Evolutionary conservation across 2,113 vertebrate genomes (phyloP).

Genomic region (Cacatua alba): DNA sequence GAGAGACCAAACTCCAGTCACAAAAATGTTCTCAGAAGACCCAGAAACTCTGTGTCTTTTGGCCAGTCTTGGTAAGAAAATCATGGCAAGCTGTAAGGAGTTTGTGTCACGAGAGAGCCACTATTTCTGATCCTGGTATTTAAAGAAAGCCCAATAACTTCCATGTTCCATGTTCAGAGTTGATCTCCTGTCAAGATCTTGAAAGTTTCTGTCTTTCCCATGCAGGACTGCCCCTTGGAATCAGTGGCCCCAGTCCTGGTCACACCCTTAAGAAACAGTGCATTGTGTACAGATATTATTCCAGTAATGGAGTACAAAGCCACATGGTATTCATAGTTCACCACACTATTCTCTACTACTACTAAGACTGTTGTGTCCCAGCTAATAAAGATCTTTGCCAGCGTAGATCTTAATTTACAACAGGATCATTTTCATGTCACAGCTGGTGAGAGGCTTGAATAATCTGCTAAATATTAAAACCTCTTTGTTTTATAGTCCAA

Average conservation of each 20-base stretch:
- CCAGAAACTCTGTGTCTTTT: not conserved
- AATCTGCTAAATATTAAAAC: not conserved
- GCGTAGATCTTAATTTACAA: not conserved
- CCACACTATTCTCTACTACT: not conserved
- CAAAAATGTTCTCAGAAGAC: not conserved
- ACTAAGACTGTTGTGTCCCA: not conserved
- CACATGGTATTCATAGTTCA: not conserved
- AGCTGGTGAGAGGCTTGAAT: not conserved
- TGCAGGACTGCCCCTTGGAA: not conserved
- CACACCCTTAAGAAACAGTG: not conserved
- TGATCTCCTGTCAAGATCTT: fast-evolving
- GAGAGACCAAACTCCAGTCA: not conserved
- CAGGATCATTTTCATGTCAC: not conserved
- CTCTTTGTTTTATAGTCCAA: not conserved
- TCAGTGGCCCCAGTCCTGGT: not conserved
- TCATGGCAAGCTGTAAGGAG: not conserved
- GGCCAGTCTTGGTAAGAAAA: not conserved
- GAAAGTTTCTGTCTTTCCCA: not conserved
- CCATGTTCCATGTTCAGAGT: not conserved
- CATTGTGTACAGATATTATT: not conserved
- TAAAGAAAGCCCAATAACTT: not conserved
- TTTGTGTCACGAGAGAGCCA: not conserved
- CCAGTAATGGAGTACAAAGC: not conserved
- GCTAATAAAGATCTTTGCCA: not conserved
- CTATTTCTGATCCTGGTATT: not conserved